Conservation (phyloP, 2,113 vertebrate genomes). For the Neotragus moschatus region DNA sequence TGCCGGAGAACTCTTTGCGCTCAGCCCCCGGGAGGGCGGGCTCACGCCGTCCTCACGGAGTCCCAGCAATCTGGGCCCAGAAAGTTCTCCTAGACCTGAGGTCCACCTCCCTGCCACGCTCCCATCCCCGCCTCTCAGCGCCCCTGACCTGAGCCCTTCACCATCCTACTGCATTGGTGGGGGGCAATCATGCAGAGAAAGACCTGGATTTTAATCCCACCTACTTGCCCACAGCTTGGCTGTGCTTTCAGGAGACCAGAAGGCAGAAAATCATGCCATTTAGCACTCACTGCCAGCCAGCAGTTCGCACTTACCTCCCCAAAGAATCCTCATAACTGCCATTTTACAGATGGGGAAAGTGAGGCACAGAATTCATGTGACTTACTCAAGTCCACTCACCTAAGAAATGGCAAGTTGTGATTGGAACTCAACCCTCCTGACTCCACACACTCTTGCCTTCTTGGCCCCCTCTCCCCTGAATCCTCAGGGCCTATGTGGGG, state of each 20-base stretch:
- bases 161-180: not conserved
- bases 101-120: not conserved
- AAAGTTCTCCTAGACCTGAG: not conserved
- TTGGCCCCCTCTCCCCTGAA: not conserved
- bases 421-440: not conserved
- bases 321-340: not conserved
- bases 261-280: not conserved
- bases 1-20: not conserved
- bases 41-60: not conserved
- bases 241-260: not conserved
- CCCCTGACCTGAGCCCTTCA: not conserved
- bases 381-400: not conserved
- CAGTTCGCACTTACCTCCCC: not conserved
- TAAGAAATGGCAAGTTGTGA: not conserved
- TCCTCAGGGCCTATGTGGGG: not conserved
- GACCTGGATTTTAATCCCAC: not conserved
- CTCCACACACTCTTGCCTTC: not conserved
- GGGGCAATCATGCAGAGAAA: not conserved
- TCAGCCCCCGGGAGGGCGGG: not conserved
- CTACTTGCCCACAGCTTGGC: not conserved
- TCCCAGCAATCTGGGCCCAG: not conserved
- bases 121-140: not conserved
- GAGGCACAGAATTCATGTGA: not conserved
- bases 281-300: not conserved
- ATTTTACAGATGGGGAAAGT: not conserved